phyloP scores from a whole-genome alignment of 64 coral and sea anemone genomes.

The Stichodactyla mertensii region DNA sequence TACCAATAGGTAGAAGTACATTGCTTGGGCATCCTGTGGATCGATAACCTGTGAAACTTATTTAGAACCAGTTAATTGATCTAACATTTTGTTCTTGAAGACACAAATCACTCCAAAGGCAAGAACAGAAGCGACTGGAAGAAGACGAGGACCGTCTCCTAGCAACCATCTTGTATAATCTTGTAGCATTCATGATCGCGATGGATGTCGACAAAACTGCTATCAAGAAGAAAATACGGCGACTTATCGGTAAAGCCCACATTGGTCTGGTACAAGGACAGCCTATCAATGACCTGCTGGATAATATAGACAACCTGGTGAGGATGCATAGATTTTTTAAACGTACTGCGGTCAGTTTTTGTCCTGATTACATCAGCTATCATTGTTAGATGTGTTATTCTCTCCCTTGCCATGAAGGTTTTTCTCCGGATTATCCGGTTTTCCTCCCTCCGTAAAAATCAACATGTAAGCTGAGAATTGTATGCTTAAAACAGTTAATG shows the following conservation, averaged over 20 bases:
- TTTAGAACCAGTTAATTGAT: not conserved
- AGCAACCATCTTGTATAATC: slow-evolving; percentile 81
- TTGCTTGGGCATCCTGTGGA: no score
- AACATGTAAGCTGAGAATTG: no score
- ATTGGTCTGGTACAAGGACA: slow-evolving; percentile 87
- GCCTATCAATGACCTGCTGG: slow-evolving; percentile 71
- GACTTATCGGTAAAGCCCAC: slow-evolving; percentile 86
- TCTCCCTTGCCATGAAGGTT: no score
- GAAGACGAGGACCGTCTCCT: slow-evolving; percentile 87
- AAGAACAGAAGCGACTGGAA: slow-evolving; percentile 91
- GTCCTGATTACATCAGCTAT: no score
- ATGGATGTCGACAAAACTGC: slow-evolving; percentile 61
- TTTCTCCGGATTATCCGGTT: no score
- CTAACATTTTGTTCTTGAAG: not conserved
- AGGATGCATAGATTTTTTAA: slow-evolving; percentile 6
- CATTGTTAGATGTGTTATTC: no score
- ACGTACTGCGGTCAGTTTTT: no score
- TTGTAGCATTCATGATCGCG: slow-evolving; percentile 86
- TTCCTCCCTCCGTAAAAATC: no score
- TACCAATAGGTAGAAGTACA: no score
- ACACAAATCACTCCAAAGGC: slow-evolving; percentile 66
- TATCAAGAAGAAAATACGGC: slow-evolving; percentile 74
- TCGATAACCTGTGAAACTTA: not conserved
- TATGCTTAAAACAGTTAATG: no score
- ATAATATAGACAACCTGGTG: slow-evolving; percentile 73